Conservation (phyloP, 2,888 invertebrate species). For the Zygothrica quintamaculata region DNA sequence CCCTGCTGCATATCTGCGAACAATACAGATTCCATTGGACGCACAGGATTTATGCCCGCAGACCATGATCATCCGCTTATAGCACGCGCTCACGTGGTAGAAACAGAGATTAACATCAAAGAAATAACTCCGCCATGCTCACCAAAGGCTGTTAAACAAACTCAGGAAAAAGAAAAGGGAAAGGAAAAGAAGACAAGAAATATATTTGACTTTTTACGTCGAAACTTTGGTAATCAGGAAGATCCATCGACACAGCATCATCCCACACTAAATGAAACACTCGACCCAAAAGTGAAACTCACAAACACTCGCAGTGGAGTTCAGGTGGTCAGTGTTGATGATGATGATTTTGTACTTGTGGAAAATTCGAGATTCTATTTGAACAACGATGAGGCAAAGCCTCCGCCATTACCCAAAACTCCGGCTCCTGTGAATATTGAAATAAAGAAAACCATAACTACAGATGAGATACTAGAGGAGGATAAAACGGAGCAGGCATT, state of each 20-base stretch:
- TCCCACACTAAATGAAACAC: constrained; percentile 49
- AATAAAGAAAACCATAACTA: constrained; percentile 81
- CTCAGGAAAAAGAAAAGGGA: constrained; percentile 24
- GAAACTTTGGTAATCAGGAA: constrained; percentile 82
- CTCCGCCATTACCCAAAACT: constrained; percentile 69
- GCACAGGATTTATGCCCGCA: constrained; percentile 58
- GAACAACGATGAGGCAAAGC: constrained; percentile 57
- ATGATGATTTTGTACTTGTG: constrained; percentile 71
- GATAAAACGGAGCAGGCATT: constrained; percentile 78
- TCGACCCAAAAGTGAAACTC: constrained; percentile 55
- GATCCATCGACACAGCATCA: constrained; percentile 62
- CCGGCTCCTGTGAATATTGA: constrained; percentile 83
- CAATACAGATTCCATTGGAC: constrained; percentile 73
- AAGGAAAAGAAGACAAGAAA: constrained; percentile 82
- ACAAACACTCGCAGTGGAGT: constrained; percentile 66
- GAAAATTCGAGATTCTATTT: constrained; percentile 84
- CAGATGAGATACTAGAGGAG: constrained; percentile 82
- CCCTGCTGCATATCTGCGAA: constrained; percentile 70
- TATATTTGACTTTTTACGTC: constrained; percentile 84
- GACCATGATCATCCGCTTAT: constrained; percentile 69
- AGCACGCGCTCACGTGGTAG: constrained; percentile 82
- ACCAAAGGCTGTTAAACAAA: constrained; percentile 46
- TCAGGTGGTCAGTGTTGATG: constrained; percentile 74
- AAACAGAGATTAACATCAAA: constrained; percentile 83
- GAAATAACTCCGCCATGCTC: constrained; percentile 78